Evolutionary conservation across 1,140 invertebrate genomes (phyloP), one percentile per base, ranked within the genome.

Genomic region (Cydia pomonella): DNA sequence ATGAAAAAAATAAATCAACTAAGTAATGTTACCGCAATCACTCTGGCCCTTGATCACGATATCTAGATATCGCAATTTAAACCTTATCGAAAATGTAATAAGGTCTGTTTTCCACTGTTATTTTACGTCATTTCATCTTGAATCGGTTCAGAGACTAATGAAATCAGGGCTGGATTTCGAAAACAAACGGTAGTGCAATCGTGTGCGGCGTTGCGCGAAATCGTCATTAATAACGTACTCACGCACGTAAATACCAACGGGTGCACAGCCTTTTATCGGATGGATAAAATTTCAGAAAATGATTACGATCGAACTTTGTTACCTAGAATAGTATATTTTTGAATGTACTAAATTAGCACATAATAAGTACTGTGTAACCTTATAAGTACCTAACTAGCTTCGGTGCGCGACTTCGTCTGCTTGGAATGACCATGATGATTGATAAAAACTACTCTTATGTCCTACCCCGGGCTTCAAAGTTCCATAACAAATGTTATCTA

Each of bases 1-100:
- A 83, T 85, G 85, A 79, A 87, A 91, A 90, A 91, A 89, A 87
- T 81, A 87, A 88, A 88, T 84, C 80, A 84, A 81, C 81, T 59
- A 59, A 59, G 53, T 59, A 23, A 59, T 59, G 53, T 23, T 23
- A 23, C 53, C 53, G 53, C 53, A 59, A 23, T 59, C 53, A 59
- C 21, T 23, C 2, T 59, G 53, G 53, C 18, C 53, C 53, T 59
- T 59, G 18, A 23, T 23, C 21, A 59, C 53, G 53, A 59, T 23
- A n/a, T 59, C 21, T 9, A 10, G 1, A 18, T 59, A 10, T 59
- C 10, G 16, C 7, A 23, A 10, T 59, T 23, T 59, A 12, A 23
- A 59, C 21, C 53, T 12, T 59, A 59, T 23, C 1, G 3, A 9
- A 12, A 23, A 21, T 3, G 18, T 3, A 21, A 59, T 2, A 23